A percentile compares a stretch with the other conserved stretches of the same genome.
phyloP scores from a whole-genome alignment of 2,888 invertebrate species.

The Microlaimidae sp. region DNA sequence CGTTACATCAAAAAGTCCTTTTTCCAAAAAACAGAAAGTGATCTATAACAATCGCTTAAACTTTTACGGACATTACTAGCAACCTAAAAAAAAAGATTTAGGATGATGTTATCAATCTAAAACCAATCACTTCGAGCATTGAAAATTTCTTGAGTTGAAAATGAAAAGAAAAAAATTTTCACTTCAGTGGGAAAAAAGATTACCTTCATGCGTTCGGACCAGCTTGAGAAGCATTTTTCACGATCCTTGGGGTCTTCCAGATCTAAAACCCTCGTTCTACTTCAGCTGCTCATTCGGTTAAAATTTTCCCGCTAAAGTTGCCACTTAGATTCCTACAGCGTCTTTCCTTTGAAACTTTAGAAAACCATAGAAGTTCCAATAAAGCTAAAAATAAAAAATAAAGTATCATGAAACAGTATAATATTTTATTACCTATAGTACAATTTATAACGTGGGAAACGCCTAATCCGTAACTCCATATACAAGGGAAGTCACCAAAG shows the following conservation, averaged over 20 bases:
- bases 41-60: no score
- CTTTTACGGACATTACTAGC: no score
- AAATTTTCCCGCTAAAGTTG: slow-evolving; percentile 98
- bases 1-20: no score
- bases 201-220: slow-evolving; percentile 86
- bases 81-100: no score
- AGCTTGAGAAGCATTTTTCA: slow-evolving; percentile 58
- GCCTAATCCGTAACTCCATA: background rate
- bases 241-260: slow-evolving; percentile 81
- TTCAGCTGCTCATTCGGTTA: slow-evolving; percentile 57
- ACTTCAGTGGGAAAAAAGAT: no score
- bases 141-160: no score
- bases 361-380: slow-evolving; percentile 92
- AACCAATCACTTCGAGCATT: no score
- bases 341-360: slow-evolving; percentile 90
- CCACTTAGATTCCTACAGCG: slow-evolving; percentile 83
- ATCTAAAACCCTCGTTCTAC: slow-evolving; percentile 74
- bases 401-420: background rate
- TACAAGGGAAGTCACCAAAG: background rate
- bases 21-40: no score
- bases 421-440: slow-evolving; percentile 1
- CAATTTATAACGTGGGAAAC: background rate
- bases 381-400: slow-evolving; percentile 46
- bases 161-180: no score
- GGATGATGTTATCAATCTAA: no score